These are phyloP conservation scores for Falco columbarius DNA, from an alignment of 2,797 vertebrate species.

Conservation along the genomic window DNA sequence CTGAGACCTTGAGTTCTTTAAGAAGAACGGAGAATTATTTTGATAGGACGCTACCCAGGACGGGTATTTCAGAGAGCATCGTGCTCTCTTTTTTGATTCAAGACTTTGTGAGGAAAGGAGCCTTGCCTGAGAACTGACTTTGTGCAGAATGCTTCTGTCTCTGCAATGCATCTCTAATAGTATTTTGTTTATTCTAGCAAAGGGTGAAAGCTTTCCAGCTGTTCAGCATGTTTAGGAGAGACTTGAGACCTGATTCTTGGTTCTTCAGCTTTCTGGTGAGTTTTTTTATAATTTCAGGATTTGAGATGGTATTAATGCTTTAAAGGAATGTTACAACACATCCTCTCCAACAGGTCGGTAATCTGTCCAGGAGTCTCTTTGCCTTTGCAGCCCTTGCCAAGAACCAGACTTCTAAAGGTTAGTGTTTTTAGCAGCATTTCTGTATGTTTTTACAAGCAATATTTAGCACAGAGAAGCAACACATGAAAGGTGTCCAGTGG, in stretches of 20 bases:
- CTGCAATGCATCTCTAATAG: not conserved
- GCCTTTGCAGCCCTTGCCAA: slow-evolving; percentile 39
- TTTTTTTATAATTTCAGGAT: not conserved
- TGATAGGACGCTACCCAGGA: not conserved
- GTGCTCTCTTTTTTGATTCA: not conserved
- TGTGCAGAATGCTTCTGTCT: not conserved
- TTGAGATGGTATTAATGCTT: not conserved
- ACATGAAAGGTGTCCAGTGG: not conserved
- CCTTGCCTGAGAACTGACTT: not conserved
- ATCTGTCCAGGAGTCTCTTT: slow-evolving; percentile 43
- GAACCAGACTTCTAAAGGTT: slow-evolving; percentile 62
- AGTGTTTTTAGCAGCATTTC: not conserved
- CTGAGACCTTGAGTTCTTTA: not conserved
- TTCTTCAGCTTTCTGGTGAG: slow-evolving; percentile 73
- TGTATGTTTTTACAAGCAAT: not conserved
- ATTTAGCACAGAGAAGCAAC: not conserved
- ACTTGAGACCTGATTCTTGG: slow-evolving; percentile 58
- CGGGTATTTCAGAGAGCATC: not conserved
- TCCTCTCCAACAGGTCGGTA: slow-evolving; percentile 15
- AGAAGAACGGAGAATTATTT: not conserved
- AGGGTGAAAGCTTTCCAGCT: not conserved
- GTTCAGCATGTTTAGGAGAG: slow-evolving; percentile 74
- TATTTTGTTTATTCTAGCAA: slow-evolving; percentile 45
- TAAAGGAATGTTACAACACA: not conserved
- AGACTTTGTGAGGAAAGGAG: not conserved